These are phyloP conservation scores for Orthochromis malagaraziensis DNA, from an alignment of 2,113 vertebrate genomes.

Conservation along the genomic window DNA sequence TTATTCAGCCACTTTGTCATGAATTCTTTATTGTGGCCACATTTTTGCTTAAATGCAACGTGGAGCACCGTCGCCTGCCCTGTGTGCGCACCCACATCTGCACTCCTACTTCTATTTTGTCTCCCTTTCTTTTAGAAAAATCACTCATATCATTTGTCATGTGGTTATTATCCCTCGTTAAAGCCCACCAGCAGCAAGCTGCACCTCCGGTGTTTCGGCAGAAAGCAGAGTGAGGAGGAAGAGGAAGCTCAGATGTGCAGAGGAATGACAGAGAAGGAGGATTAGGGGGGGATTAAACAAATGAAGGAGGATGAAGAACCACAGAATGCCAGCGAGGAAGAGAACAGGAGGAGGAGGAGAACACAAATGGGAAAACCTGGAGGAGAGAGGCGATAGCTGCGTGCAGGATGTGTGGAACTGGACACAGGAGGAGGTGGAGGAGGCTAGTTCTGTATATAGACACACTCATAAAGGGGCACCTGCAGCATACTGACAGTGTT, in stretches of 20 bases:
- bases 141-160: slow-evolving; percentile 18
- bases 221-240: slow-evolving; percentile 4
- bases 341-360: slow-evolving; percentile 7
- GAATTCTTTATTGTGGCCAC: slow-evolving; percentile 64
- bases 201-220: slow-evolving; percentile 7
- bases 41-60: slow-evolving; percentile 57
- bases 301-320: slow-evolving; percentile 44
- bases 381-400: slow-evolving; percentile 21
- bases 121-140: background rate
- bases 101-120: background rate
- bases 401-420: slow-evolving; percentile 9
- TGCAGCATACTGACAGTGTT: slow-evolving; percentile 31
- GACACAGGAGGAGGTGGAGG: slow-evolving; percentile 19
- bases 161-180: slow-evolving; percentile 28
- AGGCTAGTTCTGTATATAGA: slow-evolving; percentile 36
- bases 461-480: slow-evolving; percentile 38
- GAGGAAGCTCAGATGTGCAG: slow-evolving; percentile 14
- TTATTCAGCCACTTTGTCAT: slow-evolving; percentile 68
- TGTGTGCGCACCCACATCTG: background rate
- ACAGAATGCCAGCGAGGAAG: slow-evolving; percentile 17
- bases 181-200: slow-evolving; percentile 7
- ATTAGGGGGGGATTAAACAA: slow-evolving; percentile 51
- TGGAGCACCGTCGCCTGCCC: slow-evolving; percentile 17
- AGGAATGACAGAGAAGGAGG: slow-evolving; percentile 30
- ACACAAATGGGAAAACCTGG: slow-evolving; percentile 31